Base-by-base conservation (phyloP, 2,888 invertebrate species). In the Aethes cnicana region DNA sequence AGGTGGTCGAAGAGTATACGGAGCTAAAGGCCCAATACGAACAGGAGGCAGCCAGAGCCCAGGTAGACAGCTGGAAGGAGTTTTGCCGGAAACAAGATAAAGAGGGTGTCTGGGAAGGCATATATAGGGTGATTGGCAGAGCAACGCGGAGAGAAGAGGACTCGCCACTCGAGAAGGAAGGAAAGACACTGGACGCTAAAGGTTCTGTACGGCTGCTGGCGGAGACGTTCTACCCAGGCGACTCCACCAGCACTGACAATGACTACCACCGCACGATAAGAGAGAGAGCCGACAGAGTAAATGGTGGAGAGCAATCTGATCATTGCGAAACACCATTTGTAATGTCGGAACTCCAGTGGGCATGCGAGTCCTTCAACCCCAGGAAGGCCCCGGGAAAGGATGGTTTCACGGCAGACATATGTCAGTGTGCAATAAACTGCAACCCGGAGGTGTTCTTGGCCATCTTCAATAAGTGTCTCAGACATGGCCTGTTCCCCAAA, bases 301-400 rank as follows among this genome's bases (percentile, higher is more conserved):
- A 44, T 1, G 14, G 2, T 1, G 6, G 7, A 5, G 20, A 6
- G 2, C 28, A 43, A 9, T 18, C 11, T 43, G 42, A 23, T 5
- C 2, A n/a, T 2, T n/a, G 8, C 17, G 53, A 55, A 6, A 56
- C 55, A 4, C 43, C 53, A 0, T 57, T 56, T 28, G 46, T 52
- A 0, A 11, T n/a, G 12, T 8, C 6, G 3, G 53, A 57, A 17
- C 17, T 53, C 5, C 9, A n/a, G 1, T 28, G 18, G 5, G 39
- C 46, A 4, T 12, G 8, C 1, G 14, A 7, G 7, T n/a, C n/a
- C 4, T 39, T 59, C 12, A 55, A 53, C 18, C 59, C 59, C 0
- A 56, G 53, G 20, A 59, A 57, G 41, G 53, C 59, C 2, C 59
- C 59, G 0, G 57, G 59, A 3, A 16, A 9, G 0, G 59, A 59